These are phyloP conservation scores for Homarus gammarus DNA, from an alignment of 2,888 invertebrate genomes.

Conservation along the genomic window DNA sequence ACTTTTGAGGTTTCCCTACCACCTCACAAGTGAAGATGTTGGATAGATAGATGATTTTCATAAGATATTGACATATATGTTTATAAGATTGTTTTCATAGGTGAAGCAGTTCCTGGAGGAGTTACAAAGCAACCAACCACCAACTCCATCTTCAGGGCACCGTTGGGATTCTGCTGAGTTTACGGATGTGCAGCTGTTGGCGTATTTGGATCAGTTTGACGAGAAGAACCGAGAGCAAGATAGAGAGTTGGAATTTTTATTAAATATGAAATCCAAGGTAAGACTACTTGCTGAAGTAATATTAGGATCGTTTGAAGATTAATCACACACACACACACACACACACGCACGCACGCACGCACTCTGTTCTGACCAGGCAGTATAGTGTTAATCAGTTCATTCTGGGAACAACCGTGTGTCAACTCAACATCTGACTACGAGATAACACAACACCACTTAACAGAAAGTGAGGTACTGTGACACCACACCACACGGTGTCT, in stretches of 20 bases:
- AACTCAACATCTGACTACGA: too few relatives aligned
- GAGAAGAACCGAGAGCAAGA: constrained; percentile 21
- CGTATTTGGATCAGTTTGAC: constrained; percentile 40
- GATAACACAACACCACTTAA: too few relatives aligned
- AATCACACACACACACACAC: too few relatives aligned
- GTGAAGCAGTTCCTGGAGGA: neutral
- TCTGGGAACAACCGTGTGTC: too few relatives aligned
- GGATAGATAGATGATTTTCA: neutral
- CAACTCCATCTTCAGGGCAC: neutral
- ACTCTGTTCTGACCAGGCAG: too few relatives aligned
- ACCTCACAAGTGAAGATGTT: too few relatives aligned
- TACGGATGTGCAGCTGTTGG: constrained; percentile 44
- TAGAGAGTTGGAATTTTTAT: constrained; percentile 19
- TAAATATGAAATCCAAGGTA: constrained; percentile 19
- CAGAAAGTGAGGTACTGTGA: too few relatives aligned
- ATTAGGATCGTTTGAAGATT: too few relatives aligned
- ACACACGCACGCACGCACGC: too few relatives aligned
- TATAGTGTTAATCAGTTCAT: too few relatives aligned
- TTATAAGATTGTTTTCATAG: neutral
- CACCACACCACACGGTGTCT: too few relatives aligned
- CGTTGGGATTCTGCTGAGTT: constrained; percentile 28
- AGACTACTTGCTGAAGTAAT: neutral
- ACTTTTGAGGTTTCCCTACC: too few relatives aligned
- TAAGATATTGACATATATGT: neutral
- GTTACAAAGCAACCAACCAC: neutral